Evolutionary conservation across 2,888 invertebrate genomes (phyloP).

Genomic region (Aplocera efformata): DNA sequence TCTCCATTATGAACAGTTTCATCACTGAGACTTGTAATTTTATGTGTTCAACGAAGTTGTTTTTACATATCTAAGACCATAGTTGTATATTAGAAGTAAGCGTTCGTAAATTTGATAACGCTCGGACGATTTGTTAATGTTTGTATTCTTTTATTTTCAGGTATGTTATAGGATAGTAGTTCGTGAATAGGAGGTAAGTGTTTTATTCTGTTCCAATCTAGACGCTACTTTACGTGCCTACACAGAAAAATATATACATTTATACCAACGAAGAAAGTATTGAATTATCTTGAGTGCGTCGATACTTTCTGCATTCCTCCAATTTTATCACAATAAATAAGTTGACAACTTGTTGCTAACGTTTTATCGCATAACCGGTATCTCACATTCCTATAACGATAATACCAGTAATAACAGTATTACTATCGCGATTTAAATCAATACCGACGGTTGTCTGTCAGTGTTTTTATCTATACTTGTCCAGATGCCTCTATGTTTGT

Average conservation of each 20-base stretch:
- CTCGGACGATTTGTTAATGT: slow-evolving; percentile 5
- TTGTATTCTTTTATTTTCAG: slow-evolving; percentile 24
- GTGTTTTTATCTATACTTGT: neutral
- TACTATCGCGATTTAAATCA: slow-evolving; percentile 35
- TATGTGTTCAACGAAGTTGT: no score
- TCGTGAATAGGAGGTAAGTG: slow-evolving; percentile 4
- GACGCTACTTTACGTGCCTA: no score
- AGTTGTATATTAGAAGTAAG: no score
- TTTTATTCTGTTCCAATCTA: slow-evolving; percentile 3
- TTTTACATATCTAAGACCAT: no score
- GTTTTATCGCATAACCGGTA: slow-evolving; percentile 40
- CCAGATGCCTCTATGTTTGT: no score
- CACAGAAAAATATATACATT: no score
- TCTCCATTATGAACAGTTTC: no score
- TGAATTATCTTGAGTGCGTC: no score
- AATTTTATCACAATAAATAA: slow-evolving; percentile 36
- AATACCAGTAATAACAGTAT: slow-evolving; percentile 28
- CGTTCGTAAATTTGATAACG: no score
- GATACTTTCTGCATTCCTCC: slow-evolving; percentile 3
- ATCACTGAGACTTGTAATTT: no score
- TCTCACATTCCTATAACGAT: slow-evolving; percentile 44
- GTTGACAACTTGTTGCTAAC: slow-evolving; percentile 45
- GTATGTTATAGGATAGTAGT: slow-evolving; percentile 18
- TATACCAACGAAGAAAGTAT: no score
- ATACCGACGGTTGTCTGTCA: slow-evolving; percentile 7